Evolutionary conservation across 1,140 invertebrate species (phyloP).

Genomic region (Zaprionus lachaisei): DNA sequence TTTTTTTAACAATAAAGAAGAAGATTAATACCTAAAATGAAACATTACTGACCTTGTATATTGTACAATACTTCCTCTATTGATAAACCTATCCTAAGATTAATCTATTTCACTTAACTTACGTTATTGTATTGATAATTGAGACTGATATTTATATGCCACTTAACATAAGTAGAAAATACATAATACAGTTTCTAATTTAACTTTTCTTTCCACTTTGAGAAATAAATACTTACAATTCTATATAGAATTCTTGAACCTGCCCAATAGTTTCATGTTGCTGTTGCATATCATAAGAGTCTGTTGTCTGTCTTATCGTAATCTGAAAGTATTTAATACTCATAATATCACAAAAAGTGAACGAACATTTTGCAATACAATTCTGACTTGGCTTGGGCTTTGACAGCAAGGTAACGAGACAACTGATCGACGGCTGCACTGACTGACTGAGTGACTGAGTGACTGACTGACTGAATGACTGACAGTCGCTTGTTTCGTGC

Average conservation of each 20-base stretch:
- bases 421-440: slow-evolving; percentile 3
- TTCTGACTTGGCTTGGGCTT: slow-evolving; percentile 54
- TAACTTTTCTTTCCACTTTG: background rate
- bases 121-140: too few species aligned
- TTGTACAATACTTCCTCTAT: too few species aligned
- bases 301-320: slow-evolving; percentile 4
- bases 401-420: slow-evolving; percentile 6
- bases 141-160: too few species aligned
- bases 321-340: slow-evolving; percentile 18
- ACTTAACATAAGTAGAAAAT: too few species aligned
- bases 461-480: slow-evolving; percentile 51
- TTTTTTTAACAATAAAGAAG: too few species aligned
- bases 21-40: too few species aligned
- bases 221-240: background rate
- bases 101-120: too few species aligned
- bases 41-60: too few species aligned
- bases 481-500: slow-evolving; percentile 60
- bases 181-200: background rate
- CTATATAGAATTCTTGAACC: background rate
- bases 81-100: too few species aligned
- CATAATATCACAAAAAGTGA: slow-evolving; percentile 24
- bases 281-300: background rate
- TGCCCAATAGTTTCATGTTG: background rate
- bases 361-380: slow-evolving; percentile 65
- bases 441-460: slow-evolving; percentile 4